Conservation (phyloP, 2,113 vertebrate species). For the Tachysurus vachellii region DNA sequence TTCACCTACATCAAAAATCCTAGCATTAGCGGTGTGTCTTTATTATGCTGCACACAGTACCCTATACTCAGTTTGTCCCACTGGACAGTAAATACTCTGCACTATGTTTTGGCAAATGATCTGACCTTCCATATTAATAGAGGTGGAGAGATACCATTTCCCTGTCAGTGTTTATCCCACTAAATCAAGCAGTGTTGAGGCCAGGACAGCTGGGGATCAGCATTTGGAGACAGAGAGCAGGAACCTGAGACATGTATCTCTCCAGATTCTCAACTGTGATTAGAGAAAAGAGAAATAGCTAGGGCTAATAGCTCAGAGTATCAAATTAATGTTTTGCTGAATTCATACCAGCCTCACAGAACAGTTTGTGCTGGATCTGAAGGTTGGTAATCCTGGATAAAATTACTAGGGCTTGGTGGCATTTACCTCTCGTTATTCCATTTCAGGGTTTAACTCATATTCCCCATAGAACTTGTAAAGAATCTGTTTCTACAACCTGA, state of each 20-base stretch:
- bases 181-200: conserved; percentile 62
- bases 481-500: background rate
- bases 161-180: conserved; percentile 56
- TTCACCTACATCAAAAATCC: background rate
- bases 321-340: conserved; percentile 2
- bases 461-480: background rate
- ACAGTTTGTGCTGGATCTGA: background rate
- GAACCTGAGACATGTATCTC: conserved; percentile 40
- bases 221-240: conserved; percentile 42
- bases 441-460: background rate
- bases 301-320: conserved; percentile 17
- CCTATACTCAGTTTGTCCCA: background rate
- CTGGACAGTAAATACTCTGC: conserved; percentile 19
- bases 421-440: background rate
- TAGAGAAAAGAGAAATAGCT: conserved; percentile 7
- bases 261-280: conserved; percentile 50
- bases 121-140: conserved; percentile 62
- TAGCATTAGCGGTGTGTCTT: background rate
- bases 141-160: conserved; percentile 59
- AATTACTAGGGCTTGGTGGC: background rate
- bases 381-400: background rate
- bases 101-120: conserved; percentile 43
- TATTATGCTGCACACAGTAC: background rate
- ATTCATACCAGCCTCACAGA: conserved; percentile 16
- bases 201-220: conserved; percentile 62